Conservation (phyloP, 1,140 invertebrate species). For the Bombus confusus region DNA sequence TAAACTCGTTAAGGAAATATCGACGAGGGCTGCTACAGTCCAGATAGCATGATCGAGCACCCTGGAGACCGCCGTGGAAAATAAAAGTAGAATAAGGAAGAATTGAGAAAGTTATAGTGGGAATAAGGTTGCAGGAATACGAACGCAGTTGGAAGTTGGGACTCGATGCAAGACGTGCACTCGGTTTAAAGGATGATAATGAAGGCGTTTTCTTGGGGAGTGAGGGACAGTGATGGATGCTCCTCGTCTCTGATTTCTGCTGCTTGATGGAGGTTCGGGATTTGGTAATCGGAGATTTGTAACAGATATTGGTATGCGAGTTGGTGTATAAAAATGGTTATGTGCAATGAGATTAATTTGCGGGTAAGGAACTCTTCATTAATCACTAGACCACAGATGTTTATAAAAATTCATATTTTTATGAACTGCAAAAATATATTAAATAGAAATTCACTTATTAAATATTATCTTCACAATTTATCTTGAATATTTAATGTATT, state of each 20-base stretch:
- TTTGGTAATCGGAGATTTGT: background rate
- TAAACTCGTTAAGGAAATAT: constrained; percentile 57
- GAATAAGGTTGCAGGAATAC: background rate
- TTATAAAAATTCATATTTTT: no score
- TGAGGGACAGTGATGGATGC: background rate
- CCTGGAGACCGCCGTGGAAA: background rate
- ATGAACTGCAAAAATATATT: no score
- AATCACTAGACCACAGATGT: no score
- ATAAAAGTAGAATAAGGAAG: constrained; percentile 30
- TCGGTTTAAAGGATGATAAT: constrained; percentile 8
- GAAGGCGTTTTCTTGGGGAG: constrained; percentile 2
- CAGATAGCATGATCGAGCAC: constrained; percentile 35
- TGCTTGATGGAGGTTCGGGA: background rate
- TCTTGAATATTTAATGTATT: no score
- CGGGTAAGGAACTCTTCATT: no score
- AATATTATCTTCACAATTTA: no score
- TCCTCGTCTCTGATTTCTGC: background rate
- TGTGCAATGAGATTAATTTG: no score
- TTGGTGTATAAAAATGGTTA: background rate
- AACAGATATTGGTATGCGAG: background rate
- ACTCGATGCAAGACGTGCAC: background rate
- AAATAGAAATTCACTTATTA: no score
- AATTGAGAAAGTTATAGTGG: background rate
- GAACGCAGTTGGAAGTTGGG: no score
- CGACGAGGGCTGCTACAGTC: background rate